Evolutionary conservation across 2,797 vertebrate species (phyloP), one percentile per base, ranked within the genome.

Genomic region (Epinephelus malabaricus): DNA sequence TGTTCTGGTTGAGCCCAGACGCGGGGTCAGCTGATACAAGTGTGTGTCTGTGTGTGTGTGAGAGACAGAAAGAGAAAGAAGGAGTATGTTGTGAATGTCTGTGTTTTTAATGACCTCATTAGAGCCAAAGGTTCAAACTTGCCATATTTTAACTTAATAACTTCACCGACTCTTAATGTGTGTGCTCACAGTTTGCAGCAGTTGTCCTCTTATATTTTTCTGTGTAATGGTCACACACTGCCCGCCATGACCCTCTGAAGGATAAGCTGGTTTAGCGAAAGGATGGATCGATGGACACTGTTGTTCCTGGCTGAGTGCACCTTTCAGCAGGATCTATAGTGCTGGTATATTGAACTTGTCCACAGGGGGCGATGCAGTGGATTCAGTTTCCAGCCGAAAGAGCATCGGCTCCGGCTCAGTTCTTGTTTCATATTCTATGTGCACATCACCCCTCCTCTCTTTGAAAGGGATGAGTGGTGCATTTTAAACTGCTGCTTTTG

Each of bases 1-100:
- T 94, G 93, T 94, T 93, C 79, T 89, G 79, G 70, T 81, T 46
- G 72, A 72, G 76, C 67, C 78, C 69, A 83, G 73, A 84, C 63
- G 27, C 40, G 1, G 69, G 61, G 65, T 93, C 87, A 91, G 89
- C 82, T 88, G 87, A 86, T 82, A 27, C 27, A 53, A 58, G 53
- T 45, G 75, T 78, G 50, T 54, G 15, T 46, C 45, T 68, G 54
- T 54, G 66, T 64, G 74, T 50, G 58, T 76, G 65, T 74, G 53
- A 64, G 13, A 67, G 58, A 68, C 56, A 23, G 50, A 12, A 17
- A 30, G 51, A 66, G 58, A 67, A 23, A 55, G 59, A 25, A 14
- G 49, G 61, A n/a, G 13, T 30, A 45, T 73, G 61, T 78, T 88
- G 81, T 86, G 79, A 76, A 71, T 72, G 69, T 74, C 54, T 0